These are phyloP conservation scores for Drosophila dives DNA, from an alignment of 2,888 invertebrate species.

Conservation along the genomic window DNA sequence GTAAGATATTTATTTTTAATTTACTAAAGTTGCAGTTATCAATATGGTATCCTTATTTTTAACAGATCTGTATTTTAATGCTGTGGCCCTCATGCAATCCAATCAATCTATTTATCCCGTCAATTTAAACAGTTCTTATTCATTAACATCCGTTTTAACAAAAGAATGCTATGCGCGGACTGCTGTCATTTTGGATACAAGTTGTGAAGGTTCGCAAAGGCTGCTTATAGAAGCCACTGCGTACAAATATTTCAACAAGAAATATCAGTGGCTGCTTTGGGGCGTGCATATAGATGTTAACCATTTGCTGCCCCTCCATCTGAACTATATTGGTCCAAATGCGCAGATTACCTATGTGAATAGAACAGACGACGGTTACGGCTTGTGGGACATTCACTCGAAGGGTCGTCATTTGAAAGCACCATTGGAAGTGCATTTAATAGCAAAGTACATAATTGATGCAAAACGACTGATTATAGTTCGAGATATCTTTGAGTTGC, in stretches of 20 bases:
- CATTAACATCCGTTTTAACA: slow-evolving; percentile 51
- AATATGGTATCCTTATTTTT: not conserved
- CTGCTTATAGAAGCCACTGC: slow-evolving; percentile 65
- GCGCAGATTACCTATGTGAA: slow-evolving; percentile 81
- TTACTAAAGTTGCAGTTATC: not conserved
- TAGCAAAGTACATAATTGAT: slow-evolving; percentile 44
- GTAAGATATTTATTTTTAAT: slow-evolving; percentile 36
- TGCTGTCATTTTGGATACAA: slow-evolving; percentile 69
- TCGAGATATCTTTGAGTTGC: slow-evolving; percentile 65
- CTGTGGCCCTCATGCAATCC: slow-evolving; percentile 45
- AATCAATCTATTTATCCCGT: slow-evolving; percentile 63
- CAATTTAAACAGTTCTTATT: slow-evolving; percentile 48
- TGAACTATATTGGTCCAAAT: slow-evolving; percentile 79
- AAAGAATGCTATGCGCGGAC: slow-evolving; percentile 64
- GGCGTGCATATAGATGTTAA: slow-evolving; percentile 57
- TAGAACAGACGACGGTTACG: slow-evolving; percentile 37
- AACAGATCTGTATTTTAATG: slow-evolving; percentile 40
- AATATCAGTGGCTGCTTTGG: slow-evolving; percentile 82
- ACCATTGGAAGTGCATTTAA: slow-evolving; percentile 63
- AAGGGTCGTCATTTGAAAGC: slow-evolving; percentile 79
- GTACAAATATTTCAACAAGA: slow-evolving; percentile 79
- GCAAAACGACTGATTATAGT: slow-evolving; percentile 31
- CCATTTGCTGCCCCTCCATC: slow-evolving; percentile 47
- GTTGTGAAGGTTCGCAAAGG: slow-evolving; percentile 49
- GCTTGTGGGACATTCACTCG: slow-evolving; percentile 80